phyloP scores from a whole-genome alignment of 2,797 vertebrate species.

The Myiothlypis coronata region DNA sequence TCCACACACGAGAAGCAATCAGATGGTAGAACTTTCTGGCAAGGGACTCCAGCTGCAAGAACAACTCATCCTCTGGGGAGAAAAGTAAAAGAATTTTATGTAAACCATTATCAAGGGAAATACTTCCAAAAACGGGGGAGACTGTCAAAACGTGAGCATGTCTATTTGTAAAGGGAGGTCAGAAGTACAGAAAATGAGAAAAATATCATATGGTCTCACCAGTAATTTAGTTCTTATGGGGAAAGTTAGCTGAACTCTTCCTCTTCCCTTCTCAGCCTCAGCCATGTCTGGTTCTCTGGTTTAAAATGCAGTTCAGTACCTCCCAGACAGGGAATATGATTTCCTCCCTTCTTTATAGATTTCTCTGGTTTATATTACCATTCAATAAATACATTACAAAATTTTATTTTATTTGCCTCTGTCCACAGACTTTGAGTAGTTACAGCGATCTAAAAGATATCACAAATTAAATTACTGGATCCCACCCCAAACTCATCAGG shows the following conservation, averaged over 20 bases:
- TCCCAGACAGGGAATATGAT: neutral
- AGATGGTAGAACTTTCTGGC: neutral
- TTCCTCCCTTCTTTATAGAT: neutral
- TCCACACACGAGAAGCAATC: neutral
- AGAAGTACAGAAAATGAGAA: slow-evolving; percentile 2
- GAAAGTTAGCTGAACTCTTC: neutral
- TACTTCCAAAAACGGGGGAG: neutral
- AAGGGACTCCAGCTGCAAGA: neutral
- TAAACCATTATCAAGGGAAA: neutral
- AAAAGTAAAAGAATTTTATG: neutral
- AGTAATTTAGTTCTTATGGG: slow-evolving; percentile 1
- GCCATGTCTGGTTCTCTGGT: neutral
- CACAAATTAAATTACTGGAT: slow-evolving; percentile 7
- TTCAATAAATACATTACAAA: slow-evolving; percentile 16
- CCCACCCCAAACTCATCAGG: neutral
- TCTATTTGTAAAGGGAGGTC: neutral
- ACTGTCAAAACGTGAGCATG: neutral
- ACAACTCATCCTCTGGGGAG: neutral
- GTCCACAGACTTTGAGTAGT: neutral
- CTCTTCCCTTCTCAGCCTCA: neutral
- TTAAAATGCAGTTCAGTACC: slow-evolving; percentile 27
- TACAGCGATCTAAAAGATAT: neutral
- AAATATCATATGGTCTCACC: neutral
- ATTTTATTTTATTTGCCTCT: neutral
- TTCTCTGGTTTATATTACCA: slow-evolving; percentile 27